Evolutionary conservation across 2,797 vertebrate species (phyloP).

Genomic region (Gymnoscopelus braueri): DNA sequence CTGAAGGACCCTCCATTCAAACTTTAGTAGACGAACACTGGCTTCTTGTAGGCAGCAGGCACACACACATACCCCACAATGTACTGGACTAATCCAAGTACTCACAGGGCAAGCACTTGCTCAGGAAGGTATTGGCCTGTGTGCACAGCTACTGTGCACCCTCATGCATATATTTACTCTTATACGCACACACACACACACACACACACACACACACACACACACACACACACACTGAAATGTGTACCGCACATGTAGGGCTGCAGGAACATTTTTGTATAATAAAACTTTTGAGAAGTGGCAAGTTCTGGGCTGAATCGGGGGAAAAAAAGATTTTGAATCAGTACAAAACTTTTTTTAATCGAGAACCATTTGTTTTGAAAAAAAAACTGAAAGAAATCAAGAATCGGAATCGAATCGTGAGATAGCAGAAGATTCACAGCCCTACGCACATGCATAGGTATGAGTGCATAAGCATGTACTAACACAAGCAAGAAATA

Average conservation of each 20-base stretch:
- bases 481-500: too few species aligned
- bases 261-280: too few species aligned
- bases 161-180: neutral
- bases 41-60: conserved; percentile 9
- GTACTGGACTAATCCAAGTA: conserved; percentile 34
- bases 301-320: too few species aligned
- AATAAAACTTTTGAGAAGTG: too few species aligned
- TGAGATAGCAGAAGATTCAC: neutral
- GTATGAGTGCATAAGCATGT: neutral
- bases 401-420: too few species aligned
- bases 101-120: conserved; percentile 28
- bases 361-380: too few species aligned
- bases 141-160: conserved; percentile 3
- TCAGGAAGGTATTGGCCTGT: conserved; percentile 13
- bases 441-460: neutral
- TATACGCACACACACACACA: conserved; percentile 9
- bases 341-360: too few species aligned
- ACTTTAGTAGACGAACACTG: conserved; percentile 30
- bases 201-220: conserved; percentile 6
- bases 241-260: too few species aligned
- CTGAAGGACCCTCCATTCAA: conserved; percentile 55
- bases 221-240: conserved; percentile 5
- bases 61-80: conserved; percentile 1
- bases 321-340: too few species aligned
- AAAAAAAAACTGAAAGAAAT: too few species aligned